Conservation (phyloP, 2,113 vertebrate species). For the Paracanthobrama guichenoti region DNA sequence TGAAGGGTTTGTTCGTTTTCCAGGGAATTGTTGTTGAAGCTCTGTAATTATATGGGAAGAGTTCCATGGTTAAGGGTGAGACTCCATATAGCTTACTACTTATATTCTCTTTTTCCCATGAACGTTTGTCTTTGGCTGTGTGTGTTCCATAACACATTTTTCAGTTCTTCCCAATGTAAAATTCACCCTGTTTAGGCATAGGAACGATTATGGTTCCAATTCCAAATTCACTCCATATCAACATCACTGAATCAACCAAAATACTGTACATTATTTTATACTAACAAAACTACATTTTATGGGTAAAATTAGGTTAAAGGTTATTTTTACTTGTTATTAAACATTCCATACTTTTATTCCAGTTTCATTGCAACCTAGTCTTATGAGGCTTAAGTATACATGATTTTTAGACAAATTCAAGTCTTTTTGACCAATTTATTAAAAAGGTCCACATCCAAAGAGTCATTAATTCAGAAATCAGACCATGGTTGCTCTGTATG, state of each 20-base stretch:
- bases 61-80: constrained; percentile 19
- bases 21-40: constrained; percentile 19
- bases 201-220: not conserved
- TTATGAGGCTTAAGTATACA: not conserved
- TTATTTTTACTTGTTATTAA: not conserved
- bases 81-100: not conserved
- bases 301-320: not conserved
- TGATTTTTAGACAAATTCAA: not conserved
- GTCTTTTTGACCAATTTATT: not conserved
- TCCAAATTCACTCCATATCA: not conserved
- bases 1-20: not conserved
- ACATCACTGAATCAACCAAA: not conserved
- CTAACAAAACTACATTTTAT: not conserved
- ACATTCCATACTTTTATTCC: not conserved
- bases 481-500: not conserved
- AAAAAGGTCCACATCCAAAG: not conserved
- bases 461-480: not conserved
- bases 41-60: constrained; percentile 1
- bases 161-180: not conserved
- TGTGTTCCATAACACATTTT: not conserved
- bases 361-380: not conserved
- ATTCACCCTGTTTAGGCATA: not conserved
- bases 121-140: not conserved
- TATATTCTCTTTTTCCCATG: not conserved
- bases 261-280: not conserved